phyloP scores from a whole-genome alignment of 2,888 invertebrate genomes.

The Tricholauxania praeusta region DNA sequence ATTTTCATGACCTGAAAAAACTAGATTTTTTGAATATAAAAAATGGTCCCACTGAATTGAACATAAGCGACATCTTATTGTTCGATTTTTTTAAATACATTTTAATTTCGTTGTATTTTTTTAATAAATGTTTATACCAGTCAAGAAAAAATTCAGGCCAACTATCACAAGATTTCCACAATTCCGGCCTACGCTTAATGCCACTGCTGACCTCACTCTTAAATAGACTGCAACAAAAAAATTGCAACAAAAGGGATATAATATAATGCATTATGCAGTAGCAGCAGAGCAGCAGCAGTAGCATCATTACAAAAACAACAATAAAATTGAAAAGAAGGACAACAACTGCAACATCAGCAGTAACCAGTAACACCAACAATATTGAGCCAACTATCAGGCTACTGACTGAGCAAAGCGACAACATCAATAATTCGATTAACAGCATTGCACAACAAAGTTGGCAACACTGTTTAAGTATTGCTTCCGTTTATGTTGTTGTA shows the following conservation, averaged over 20 bases:
- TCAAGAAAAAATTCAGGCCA: no score
- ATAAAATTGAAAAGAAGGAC: constrained; percentile 4
- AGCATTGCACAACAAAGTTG: constrained; percentile 32
- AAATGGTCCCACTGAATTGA: no score
- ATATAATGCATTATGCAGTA: neutral
- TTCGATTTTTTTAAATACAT: no score
- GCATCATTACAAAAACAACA: constrained; percentile 5
- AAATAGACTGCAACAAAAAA: constrained; percentile 24
- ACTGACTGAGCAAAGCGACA: constrained; percentile 20
- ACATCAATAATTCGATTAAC: constrained; percentile 42
- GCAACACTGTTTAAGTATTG: constrained; percentile 33
- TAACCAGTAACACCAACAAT: neutral
- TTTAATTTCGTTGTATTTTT: no score
- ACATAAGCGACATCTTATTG: no score
- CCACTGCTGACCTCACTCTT: constrained; percentile 8
- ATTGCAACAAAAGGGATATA: constrained; percentile 1
- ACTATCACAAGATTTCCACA: no score
- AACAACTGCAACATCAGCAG: constrained; percentile 4
- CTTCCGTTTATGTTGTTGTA: constrained; percentile 20
- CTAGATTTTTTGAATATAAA: no score
- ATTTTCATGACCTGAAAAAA: no score
- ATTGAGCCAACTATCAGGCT: constrained; percentile 8
- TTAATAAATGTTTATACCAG: no score
- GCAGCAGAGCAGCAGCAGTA: neutral
- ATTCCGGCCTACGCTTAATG: no score